Percentiles rank a stretch among this genome's conserved stretches.
Evolutionary conservation across 2,797 vertebrate genomes (phyloP).

Genomic region (Capromys pilorides): DNA sequence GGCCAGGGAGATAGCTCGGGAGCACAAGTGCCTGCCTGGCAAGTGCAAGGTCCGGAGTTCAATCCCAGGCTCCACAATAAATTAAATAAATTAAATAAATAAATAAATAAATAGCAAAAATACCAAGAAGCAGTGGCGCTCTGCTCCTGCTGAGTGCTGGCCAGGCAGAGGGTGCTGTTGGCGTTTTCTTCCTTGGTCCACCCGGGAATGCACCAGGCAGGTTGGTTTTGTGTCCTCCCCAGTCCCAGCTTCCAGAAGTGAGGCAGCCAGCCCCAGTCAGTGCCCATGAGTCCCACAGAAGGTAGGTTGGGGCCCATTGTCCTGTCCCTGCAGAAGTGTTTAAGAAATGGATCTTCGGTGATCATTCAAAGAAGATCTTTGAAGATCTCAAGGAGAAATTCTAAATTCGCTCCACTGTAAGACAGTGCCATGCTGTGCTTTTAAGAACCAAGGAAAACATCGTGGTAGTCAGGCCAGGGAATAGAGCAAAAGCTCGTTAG

Average conservation of each 20-base stretch:
- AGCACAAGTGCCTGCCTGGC: no score
- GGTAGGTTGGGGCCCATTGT: no score
- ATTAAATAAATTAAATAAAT: no score
- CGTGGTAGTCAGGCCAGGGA: background rate
- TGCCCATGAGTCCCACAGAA: background rate
- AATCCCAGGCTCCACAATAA: no score
- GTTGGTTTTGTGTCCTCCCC: background rate
- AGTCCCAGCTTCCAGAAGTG: background rate
- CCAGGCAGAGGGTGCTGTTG: background rate
- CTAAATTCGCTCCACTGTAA: background rate
- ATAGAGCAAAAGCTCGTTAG: background rate
- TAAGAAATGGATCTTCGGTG: background rate
- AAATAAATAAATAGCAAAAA: no score
- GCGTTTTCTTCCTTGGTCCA: background rate
- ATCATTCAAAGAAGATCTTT: background rate
- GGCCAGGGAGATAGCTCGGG: no score
- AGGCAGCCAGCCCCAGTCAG: background rate
- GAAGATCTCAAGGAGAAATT: background rate
- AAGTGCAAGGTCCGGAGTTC: no score
- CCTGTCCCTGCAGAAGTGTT: background rate
- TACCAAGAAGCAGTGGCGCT: background rate
- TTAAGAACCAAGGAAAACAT: conserved; percentile 40
- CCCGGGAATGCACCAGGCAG: background rate
- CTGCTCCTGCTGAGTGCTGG: background rate
- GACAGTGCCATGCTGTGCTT: background rate